Evolutionary conservation across 2,113 vertebrate genomes (phyloP).

Genomic region (Pseudorhombus dupliciocellatus): DNA sequence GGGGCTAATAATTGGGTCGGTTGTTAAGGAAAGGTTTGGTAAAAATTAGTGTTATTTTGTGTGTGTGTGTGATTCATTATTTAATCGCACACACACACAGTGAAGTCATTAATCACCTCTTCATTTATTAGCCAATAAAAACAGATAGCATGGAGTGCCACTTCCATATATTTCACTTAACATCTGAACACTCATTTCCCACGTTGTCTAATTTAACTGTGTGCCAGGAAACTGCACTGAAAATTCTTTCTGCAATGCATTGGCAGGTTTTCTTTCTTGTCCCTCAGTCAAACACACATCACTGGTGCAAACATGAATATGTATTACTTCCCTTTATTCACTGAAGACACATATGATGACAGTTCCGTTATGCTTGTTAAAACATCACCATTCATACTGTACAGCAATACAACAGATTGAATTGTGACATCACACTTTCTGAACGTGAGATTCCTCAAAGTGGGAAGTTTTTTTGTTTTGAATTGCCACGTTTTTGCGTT

Average conservation of each 20-base stretch:
- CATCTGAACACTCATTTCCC: slow-evolving; percentile 35
- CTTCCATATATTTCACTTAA: slow-evolving; percentile 1
- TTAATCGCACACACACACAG: too few species aligned
- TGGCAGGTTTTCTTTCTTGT: background rate
- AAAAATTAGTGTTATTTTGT: too few species aligned
- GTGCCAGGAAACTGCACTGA: slow-evolving; percentile 29
- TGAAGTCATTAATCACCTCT: slow-evolving; percentile 6
- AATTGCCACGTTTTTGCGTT: slow-evolving; percentile 6
- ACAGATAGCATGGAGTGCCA: slow-evolving; percentile 1
- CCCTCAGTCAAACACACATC: background rate
- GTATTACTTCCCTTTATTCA: slow-evolving; percentile 38
- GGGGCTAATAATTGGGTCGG: slow-evolving; percentile 35
- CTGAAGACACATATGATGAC: slow-evolving; percentile 18
- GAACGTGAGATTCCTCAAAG: background rate
- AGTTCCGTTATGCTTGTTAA: slow-evolving; percentile 2
- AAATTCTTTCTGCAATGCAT: background rate
- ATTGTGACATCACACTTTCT: slow-evolving; percentile 17
- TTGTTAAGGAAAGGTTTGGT: slow-evolving; percentile 8
- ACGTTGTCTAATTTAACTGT: slow-evolving; percentile 17
- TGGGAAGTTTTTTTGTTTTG: slow-evolving; percentile 18
- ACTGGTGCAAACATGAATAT: slow-evolving; percentile 8
- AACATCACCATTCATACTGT: slow-evolving; percentile 26
- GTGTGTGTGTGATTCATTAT: background rate
- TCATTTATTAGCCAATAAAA: slow-evolving; percentile 10
- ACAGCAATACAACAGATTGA: slow-evolving; percentile 34